Conservation (phyloP, 2,113 vertebrate species). For the Empidonax traillii region DNA sequence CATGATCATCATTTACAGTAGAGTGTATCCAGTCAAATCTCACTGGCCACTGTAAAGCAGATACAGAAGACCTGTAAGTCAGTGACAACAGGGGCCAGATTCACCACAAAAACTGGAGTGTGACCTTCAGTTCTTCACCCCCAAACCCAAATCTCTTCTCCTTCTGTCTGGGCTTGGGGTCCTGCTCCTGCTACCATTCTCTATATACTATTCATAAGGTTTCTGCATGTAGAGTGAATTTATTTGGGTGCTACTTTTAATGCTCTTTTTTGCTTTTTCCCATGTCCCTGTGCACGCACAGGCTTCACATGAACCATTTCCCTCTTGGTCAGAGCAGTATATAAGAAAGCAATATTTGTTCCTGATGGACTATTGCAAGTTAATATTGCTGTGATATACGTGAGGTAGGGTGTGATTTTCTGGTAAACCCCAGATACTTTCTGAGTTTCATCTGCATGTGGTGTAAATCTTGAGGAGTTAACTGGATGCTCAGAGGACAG, state of each 20-base stretch:
- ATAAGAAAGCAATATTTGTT: background rate
- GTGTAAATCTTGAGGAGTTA: background rate
- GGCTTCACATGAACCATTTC: background rate
- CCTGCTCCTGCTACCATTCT: background rate
- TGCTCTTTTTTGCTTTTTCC: background rate
- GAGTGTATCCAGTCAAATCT: background rate
- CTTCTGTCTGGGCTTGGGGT: background rate
- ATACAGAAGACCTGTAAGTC: background rate
- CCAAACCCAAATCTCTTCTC: background rate
- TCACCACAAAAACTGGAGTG: background rate
- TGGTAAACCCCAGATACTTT: background rate
- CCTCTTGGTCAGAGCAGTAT: background rate
- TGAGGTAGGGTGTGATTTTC: background rate
- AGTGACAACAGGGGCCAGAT: background rate
- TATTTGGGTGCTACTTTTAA: background rate
- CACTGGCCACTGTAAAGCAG: background rate
- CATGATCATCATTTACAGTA: background rate
- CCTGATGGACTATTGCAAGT: background rate
- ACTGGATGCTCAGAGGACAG: background rate
- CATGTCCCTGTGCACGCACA: background rate
- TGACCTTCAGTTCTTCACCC: background rate
- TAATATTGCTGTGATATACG: background rate
- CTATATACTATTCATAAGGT: background rate
- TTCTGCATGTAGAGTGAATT: background rate
- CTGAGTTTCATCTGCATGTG: background rate